Percentiles rank a stretch among this genome's conserved stretches.
Conservation (phyloP, 92 coral and sea anemone species). For the Parazoanthus atlanticus region DNA sequence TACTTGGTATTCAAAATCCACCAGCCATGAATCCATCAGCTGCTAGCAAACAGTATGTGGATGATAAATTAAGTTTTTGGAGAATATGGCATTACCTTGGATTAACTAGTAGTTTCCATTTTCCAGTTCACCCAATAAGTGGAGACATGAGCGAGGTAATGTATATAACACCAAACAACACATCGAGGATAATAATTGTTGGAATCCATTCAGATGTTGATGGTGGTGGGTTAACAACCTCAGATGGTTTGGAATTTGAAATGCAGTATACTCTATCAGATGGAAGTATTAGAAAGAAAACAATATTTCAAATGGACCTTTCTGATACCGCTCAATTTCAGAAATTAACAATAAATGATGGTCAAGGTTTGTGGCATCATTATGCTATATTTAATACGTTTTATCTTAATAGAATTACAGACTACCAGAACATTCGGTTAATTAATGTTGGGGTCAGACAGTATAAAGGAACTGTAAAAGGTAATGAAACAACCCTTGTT, state of each 20-base stretch:
- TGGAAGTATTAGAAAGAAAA: background rate
- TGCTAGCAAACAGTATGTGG: no score
- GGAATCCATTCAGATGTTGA: background rate
- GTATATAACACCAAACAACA: background rate
- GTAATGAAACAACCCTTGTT: no score
- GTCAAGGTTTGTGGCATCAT: background rate
- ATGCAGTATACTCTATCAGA: background rate
- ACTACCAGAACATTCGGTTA: background rate
- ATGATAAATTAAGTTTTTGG: background rate
- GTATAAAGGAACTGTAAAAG: no score
- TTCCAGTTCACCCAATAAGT: background rate
- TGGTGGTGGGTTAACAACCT: background rate
- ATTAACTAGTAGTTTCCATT: background rate
- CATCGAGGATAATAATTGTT: background rate
- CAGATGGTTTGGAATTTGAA: background rate
- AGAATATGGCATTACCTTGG: background rate
- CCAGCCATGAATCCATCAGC: no score
- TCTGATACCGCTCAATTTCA: background rate
- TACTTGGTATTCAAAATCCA: no score
- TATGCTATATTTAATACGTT: background rate
- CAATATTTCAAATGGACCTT: background rate
- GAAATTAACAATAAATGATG: background rate
- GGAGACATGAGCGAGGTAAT: background rate
- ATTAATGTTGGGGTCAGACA: no score
- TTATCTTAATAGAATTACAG: background rate